Conservation (phyloP, 2,797 vertebrate genomes). For the Sebastes steindachneri region DNA sequence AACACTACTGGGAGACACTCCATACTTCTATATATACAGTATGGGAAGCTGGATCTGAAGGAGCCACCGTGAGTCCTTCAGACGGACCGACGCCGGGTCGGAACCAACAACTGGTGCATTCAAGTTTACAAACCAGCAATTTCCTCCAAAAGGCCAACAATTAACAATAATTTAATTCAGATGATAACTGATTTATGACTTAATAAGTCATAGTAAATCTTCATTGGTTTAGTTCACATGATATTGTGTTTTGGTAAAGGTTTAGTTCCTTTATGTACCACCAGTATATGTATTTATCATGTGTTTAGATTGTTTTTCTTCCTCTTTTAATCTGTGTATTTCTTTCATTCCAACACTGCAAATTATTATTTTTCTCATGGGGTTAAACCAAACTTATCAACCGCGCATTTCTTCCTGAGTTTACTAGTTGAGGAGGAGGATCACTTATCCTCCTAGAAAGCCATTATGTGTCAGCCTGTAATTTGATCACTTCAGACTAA, state of each 20-base stretch:
- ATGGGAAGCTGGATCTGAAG: neutral
- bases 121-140: neutral
- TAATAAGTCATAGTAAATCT: neutral
- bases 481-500: too few species aligned
- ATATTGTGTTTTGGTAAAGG: neutral
- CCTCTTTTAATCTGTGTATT: neutral
- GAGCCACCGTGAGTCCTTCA: neutral
- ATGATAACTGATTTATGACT: neutral
- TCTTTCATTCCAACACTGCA: too few species aligned
- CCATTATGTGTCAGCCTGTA: neutral
- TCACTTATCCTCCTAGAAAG: neutral
- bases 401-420: rapidly evolving
- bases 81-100: neutral
- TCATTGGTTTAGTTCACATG: neutral
- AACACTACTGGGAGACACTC: neutral
- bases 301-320: neutral
- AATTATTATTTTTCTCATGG: too few species aligned
- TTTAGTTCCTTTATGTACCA: neutral
- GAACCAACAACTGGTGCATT: neutral
- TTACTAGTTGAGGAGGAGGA: neutral
- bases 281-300: neutral
- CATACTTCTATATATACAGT: neutral
- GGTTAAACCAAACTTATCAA: too few species aligned
- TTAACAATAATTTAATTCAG: neutral
- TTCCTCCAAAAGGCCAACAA: neutral